Evolutionary conservation across 2,113 vertebrate species (phyloP).

Genomic region (Sander lucioperca): DNA sequence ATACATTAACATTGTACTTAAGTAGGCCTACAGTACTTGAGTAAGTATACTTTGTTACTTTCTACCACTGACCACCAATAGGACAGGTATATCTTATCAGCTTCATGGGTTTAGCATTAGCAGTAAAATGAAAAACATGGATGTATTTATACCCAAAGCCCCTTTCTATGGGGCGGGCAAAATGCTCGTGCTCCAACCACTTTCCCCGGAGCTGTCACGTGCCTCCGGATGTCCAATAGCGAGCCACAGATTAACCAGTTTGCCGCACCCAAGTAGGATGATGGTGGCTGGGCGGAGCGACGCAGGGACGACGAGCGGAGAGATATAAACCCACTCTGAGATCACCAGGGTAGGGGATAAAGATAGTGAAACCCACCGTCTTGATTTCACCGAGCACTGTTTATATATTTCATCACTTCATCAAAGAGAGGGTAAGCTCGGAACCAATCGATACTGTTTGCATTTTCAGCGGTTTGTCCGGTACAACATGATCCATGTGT

Average conservation of each 20-base stretch:
- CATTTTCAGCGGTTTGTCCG: background rate
- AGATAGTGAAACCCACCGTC: conserved; percentile 42
- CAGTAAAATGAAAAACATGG: background rate
- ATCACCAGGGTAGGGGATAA: conserved; percentile 35
- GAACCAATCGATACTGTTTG: background rate
- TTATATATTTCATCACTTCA: conserved; percentile 36
- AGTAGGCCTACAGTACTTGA: background rate
- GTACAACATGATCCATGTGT: background rate
- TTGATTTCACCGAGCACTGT: conserved; percentile 15
- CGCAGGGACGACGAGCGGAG: conserved; percentile 29
- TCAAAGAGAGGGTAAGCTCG: conserved; percentile 70
- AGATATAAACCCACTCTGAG: conserved; percentile 67
- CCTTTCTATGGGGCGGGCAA: background rate
- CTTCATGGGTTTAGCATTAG: background rate
- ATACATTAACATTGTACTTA: too few species aligned
- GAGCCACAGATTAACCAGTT: conserved; percentile 18
- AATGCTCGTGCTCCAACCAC: conserved; percentile 24
- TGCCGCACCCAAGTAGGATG: conserved; percentile 75
- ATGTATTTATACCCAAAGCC: background rate
- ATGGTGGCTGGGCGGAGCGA: conserved; percentile 69
- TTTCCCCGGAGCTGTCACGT: background rate
- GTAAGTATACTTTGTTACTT: background rate
- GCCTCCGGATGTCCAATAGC: conserved; percentile 16
- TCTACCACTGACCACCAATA: background rate
- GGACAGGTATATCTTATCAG: background rate